Conservation (phyloP, 2,888 invertebrate genomes). For the Drosophila tripunctata region DNA sequence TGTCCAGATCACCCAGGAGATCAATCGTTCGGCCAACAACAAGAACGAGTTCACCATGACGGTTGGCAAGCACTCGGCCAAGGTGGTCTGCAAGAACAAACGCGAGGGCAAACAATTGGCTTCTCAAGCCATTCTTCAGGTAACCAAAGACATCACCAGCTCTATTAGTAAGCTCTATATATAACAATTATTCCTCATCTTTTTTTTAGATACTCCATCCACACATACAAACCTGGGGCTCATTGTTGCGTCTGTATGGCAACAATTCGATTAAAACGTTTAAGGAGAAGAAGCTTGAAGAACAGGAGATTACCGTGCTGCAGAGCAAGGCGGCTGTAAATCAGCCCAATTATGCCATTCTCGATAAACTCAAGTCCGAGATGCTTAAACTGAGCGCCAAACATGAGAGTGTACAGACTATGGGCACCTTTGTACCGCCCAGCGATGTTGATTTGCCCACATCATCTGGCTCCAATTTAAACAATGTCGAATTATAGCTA, state of each 20-base stretch:
- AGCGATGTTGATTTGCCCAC: constrained; percentile 87
- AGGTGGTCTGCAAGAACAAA: constrained; percentile 97
- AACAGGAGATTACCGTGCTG: constrained; percentile 95
- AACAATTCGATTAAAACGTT: constrained; percentile 95
- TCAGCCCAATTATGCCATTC: constrained; percentile 95
- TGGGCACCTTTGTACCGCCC: constrained; percentile 88
- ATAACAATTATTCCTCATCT: not conserved
- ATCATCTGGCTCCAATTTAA: constrained; percentile 90
- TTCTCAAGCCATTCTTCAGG: constrained; percentile 96
- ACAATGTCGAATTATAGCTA: constrained; percentile 89
- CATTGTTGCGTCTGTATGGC: constrained; percentile 95
- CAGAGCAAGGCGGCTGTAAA: constrained; percentile 94
- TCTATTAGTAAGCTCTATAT: too few relatives aligned
- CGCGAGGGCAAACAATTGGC: constrained; percentile 98
- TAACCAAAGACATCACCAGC: constrained; percentile 79
- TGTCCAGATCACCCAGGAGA: constrained; percentile 93
- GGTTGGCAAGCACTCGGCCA: constrained; percentile 95
- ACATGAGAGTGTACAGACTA: constrained; percentile 86
- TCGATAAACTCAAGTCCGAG: constrained; percentile 92
- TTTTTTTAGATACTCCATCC: constrained; percentile 92
- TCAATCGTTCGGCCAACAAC: constrained; percentile 94
- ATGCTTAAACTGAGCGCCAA: constrained; percentile 91
- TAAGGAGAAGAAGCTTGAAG: constrained; percentile 95
- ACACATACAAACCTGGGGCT: constrained; percentile 97
- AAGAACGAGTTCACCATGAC: constrained; percentile 97